phyloP scores from a whole-genome alignment of 1,140 invertebrate genomes.

The Cydia amplana region DNA sequence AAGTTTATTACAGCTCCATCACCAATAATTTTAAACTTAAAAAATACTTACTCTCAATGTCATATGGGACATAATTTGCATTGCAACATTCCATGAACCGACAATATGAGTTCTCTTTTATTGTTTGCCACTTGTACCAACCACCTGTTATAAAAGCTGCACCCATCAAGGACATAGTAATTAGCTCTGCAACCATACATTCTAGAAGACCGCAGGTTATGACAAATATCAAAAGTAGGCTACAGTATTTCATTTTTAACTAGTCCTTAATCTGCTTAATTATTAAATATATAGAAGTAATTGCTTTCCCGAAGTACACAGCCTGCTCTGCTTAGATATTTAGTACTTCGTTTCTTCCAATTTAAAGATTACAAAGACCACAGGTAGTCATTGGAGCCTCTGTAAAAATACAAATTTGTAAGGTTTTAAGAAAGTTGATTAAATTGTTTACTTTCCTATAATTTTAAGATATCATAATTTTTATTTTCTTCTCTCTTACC shows the following conservation, averaged over 20 bases:
- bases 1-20: background rate
- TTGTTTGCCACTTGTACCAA: conserved; percentile 60
- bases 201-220: conserved; percentile 9
- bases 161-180: conserved; percentile 48
- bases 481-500: background rate
- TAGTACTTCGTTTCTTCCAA: background rate
- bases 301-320: background rate
- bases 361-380: background rate
- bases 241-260: conserved; percentile 1
- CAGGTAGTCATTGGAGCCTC: background rate
- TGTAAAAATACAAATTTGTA: background rate
- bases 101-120: conserved; percentile 65
- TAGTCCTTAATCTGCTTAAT: background rate
- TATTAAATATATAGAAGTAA: background rate
- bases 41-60: conserved; percentile 61
- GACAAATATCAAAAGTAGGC: background rate
- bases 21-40: background rate
- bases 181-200: conserved; percentile 42
- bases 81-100: conserved; percentile 67
- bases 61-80: conserved; percentile 62
- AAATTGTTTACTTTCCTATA: background rate
- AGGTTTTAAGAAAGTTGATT: background rate
- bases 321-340: background rate
- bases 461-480: background rate
- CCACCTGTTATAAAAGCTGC: conserved; percentile 47